A percentile compares a stretch with the other conserved stretches of the same genome.
These are phyloP conservation scores for Pristionchus japonicus DNA, from an alignment of 2,888 invertebrate species.

Conservation along the genomic window DNA sequence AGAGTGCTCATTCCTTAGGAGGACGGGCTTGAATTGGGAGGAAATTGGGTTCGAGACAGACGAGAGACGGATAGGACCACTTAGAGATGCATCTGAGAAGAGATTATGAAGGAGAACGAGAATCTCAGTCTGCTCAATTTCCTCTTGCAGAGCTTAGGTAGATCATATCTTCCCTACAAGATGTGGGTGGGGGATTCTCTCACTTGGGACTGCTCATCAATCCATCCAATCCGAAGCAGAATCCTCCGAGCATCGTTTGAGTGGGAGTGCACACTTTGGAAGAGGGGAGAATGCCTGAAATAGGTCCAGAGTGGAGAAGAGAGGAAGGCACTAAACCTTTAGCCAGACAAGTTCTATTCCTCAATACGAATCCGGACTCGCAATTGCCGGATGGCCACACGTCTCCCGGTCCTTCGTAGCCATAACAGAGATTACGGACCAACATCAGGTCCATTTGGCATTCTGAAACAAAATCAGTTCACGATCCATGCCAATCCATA, in stretches of 20 bases:
- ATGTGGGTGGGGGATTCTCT: too few species aligned
- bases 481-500: not conserved
- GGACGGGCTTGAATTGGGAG: conserved; percentile 7
- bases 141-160: too few species aligned
- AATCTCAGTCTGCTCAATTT: too few species aligned
- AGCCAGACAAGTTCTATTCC: conserved; percentile 1
- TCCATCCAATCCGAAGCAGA: conserved; percentile 33
- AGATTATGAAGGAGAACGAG: too few species aligned
- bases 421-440: conserved; percentile 3
- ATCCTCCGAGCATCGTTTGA: not conserved
- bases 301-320: not conserved
- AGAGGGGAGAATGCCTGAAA: not conserved
- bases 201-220: conserved; percentile 13
- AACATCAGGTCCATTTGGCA: conserved; percentile 26
- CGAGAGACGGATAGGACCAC: conserved; percentile 10
- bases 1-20: not conserved
- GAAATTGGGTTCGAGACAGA: conserved; percentile 5
- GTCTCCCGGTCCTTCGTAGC: conserved; percentile 41
- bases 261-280: not conserved
- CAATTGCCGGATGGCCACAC: conserved; percentile 34
- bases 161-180: too few species aligned
- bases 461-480: not conserved
- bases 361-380: not conserved
- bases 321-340: not conserved
- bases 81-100: conserved; percentile 30